Evolutionary conservation across 2,113 vertebrate genomes (phyloP).

Genomic region (Canis aureus): DNA sequence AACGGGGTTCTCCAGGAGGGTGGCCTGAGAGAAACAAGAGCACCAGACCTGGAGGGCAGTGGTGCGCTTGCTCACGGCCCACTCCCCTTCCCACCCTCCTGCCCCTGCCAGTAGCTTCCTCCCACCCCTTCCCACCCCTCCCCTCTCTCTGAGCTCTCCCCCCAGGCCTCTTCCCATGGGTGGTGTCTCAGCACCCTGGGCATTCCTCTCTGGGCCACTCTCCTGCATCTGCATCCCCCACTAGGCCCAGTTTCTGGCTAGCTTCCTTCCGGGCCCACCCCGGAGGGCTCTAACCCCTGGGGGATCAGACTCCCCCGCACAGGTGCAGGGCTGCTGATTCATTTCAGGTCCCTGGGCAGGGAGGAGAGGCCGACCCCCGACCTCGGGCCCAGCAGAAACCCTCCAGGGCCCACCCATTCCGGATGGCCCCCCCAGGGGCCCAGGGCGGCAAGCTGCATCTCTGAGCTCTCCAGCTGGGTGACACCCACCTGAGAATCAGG

Average conservation of each 20-base stretch:
- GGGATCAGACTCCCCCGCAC: background rate
- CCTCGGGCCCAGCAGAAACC: background rate
- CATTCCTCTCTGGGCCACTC: no score
- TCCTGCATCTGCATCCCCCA: background rate
- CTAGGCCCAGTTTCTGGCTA: background rate
- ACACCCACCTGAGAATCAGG: background rate
- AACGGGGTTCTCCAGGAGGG: background rate
- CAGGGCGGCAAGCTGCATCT: background rate
- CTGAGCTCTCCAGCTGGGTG: background rate
- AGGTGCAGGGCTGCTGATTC: background rate
- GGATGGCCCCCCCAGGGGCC: background rate
- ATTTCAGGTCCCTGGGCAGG: background rate
- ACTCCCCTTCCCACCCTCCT: accelerated
- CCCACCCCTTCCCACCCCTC: no score
- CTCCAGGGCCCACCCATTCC: background rate
- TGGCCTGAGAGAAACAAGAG: background rate
- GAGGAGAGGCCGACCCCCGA: background rate
- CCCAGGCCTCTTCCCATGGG: background rate
- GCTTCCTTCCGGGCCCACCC: background rate
- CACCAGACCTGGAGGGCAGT: accelerated
- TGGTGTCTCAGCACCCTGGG: background rate
- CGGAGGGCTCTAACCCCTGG: background rate
- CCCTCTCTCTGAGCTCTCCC: background rate
- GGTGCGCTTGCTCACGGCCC: background rate
- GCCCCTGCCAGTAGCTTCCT: background rate